Conservation (phyloP, 2,113 vertebrate genomes). For the Romanogobio albipinnatus region DNA sequence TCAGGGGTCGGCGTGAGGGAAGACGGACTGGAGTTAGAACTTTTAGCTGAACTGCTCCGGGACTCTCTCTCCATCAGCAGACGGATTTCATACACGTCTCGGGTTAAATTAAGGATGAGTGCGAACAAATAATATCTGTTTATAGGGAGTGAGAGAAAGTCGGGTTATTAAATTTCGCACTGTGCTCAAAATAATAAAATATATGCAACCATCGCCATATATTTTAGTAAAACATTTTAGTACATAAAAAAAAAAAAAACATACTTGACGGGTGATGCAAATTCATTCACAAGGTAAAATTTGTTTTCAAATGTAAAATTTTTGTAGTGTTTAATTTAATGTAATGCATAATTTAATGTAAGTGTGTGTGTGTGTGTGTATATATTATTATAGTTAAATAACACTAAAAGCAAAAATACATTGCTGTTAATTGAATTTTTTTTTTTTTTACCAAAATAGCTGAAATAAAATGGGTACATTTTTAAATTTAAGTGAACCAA, state of each 20-base stretch:
- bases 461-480: too few species aligned
- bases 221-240: background rate
- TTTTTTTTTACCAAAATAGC: too few species aligned
- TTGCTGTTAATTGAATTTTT: too few species aligned
- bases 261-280: background rate
- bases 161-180: background rate
- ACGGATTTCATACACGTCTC: slow-evolving; percentile 86
- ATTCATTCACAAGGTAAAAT: background rate
- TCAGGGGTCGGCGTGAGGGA: slow-evolving; percentile 13
- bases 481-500: too few species aligned
- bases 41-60: slow-evolving; percentile 33
- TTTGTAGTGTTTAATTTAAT: too few species aligned
- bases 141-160: background rate
- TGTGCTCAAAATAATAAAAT: background rate
- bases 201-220: background rate
- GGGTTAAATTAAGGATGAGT: slow-evolving; percentile 88
- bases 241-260: too few species aligned
- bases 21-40: slow-evolving; percentile 47
- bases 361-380: too few species aligned
- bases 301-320: background rate
- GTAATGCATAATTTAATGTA: background rate
- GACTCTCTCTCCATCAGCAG: slow-evolving; percentile 81
- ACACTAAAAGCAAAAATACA: too few species aligned
- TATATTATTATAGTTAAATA: too few species aligned
- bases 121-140: slow-evolving; percentile 90